Evolutionary conservation across 2,888 invertebrate species (phyloP).

Genomic region (Clunio marinus): DNA sequence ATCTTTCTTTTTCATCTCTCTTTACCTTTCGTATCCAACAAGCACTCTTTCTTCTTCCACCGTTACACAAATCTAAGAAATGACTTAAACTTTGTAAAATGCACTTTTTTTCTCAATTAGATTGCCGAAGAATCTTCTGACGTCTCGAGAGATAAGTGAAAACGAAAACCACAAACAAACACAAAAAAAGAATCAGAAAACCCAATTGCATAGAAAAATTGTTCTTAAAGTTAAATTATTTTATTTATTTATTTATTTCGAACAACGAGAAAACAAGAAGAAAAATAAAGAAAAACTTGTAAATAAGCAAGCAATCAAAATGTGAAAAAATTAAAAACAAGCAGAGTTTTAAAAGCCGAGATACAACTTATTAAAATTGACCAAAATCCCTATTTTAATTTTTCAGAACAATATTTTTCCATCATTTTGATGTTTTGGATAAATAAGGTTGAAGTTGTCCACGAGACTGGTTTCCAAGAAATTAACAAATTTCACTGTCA

Average conservation of each 20-base stretch:
- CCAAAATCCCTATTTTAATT: no score
- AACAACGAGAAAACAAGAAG: slow-evolving; percentile 13
- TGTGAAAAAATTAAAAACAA: slow-evolving; percentile 14
- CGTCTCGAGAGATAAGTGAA: neutral
- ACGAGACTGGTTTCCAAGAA: no score
- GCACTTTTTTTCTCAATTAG: neutral
- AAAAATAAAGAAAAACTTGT: slow-evolving; percentile 34
- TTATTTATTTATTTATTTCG: slow-evolving; percentile 37
- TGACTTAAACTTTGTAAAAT: slow-evolving; percentile 2
- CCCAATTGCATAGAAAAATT: no score
- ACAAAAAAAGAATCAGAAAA: neutral
- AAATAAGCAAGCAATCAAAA: slow-evolving; percentile 26
- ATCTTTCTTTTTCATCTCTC: neutral
- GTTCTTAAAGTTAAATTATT: slow-evolving; percentile 39
- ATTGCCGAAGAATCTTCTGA: slow-evolving; percentile 29
- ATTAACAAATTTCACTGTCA: no score
- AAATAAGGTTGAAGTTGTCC: no score
- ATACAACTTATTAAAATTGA: no score
- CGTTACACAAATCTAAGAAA: neutral
- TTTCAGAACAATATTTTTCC: no score
- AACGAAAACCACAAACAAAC: neutral
- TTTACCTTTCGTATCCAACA: neutral
- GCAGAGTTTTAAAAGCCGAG: slow-evolving; percentile 5
- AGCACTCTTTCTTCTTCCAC: neutral
- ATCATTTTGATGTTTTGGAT: no score